Evolutionary conservation across 2,888 invertebrate species (phyloP).

Genomic region (Mellilla xanthometata): DNA sequence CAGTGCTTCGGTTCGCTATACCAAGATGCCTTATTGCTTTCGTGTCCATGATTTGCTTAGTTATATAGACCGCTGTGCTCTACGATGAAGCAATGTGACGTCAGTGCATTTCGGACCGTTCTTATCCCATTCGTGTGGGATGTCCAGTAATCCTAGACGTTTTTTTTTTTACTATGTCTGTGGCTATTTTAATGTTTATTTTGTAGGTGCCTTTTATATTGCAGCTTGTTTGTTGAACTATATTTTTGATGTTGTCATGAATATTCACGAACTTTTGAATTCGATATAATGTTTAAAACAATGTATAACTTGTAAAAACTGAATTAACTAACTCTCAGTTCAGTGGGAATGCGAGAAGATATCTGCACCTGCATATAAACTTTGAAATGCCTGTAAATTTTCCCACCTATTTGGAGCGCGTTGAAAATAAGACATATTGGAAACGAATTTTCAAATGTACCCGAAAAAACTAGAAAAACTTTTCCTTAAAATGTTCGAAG

Average conservation of each 20-base stretch:
- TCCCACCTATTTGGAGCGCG: conserved; percentile 21
- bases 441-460: too few species aligned
- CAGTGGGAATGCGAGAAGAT: neutral
- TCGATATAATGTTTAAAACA: too few species aligned
- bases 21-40: conserved; percentile 66
- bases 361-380: conserved; percentile 6
- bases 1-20: conserved; percentile 39
- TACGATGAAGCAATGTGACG: conserved; percentile 5
- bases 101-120: conserved; percentile 8
- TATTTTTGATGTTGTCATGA: too few species aligned
- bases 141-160: conserved; percentile 2
- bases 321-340: too few species aligned
- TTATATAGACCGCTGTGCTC: conserved; percentile 15
- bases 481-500: too few species aligned
- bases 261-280: too few species aligned
- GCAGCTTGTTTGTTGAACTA: too few species aligned
- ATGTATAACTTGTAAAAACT: too few species aligned
- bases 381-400: conserved; percentile 4
- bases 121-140: conserved; percentile 2
- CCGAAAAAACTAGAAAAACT: too few species aligned
- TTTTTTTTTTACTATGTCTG: neutral
- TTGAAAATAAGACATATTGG: too few species aligned
- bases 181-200: too few species aligned
- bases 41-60: conserved; percentile 39
- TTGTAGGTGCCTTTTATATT: too few species aligned